Percentiles rank a stretch among this genome's conserved stretches.
Evolutionary conservation across 2,113 vertebrate species (phyloP).

Genomic region (Haemorhous mexicanus): DNA sequence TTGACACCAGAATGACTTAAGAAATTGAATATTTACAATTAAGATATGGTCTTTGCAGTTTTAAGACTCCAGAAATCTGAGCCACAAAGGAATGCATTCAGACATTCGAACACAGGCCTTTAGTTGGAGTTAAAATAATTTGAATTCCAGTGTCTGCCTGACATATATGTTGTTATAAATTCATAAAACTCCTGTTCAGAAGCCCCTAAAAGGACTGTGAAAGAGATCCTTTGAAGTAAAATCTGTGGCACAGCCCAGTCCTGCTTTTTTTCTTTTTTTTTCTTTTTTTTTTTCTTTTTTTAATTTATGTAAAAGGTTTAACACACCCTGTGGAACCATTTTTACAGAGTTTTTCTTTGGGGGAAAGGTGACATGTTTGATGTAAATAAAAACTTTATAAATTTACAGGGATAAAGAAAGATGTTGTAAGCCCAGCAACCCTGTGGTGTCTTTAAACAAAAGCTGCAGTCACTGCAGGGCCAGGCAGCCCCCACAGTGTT

Average conservation of each 20-base stretch:
- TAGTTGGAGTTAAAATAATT: slow-evolving; percentile 61
- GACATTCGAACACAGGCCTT: slow-evolving; percentile 32
- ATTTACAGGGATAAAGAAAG: not conserved
- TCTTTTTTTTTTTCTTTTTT: not conserved
- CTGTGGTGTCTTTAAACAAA: not conserved
- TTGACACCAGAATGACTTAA: not conserved
- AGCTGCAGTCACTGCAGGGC: not conserved
- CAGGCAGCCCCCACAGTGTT: not conserved
- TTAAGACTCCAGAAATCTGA: slow-evolving; percentile 1
- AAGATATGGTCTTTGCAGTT: not conserved
- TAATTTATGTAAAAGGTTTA: not conserved
- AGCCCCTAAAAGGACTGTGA: not conserved
- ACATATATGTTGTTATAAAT: slow-evolving; percentile 54
- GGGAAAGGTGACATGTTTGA: not conserved
- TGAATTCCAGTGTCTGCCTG: slow-evolving; percentile 60
- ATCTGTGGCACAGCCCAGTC: not conserved
- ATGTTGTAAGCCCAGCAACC: not conserved
- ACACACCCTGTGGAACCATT: not conserved
- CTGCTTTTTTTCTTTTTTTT: not conserved
- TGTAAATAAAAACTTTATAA: not conserved
- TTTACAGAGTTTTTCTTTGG: not conserved
- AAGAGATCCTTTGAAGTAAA: slow-evolving; percentile 17
- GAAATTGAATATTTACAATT: slow-evolving; percentile 8
- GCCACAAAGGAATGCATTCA: slow-evolving; percentile 59
- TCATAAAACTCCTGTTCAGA: slow-evolving; percentile 31